A percentile compares a stretch with the other conserved stretches of the same genome.
phyloP scores from a whole-genome alignment of 2,113 vertebrate species.

The Nyctibius bracteatus region DNA sequence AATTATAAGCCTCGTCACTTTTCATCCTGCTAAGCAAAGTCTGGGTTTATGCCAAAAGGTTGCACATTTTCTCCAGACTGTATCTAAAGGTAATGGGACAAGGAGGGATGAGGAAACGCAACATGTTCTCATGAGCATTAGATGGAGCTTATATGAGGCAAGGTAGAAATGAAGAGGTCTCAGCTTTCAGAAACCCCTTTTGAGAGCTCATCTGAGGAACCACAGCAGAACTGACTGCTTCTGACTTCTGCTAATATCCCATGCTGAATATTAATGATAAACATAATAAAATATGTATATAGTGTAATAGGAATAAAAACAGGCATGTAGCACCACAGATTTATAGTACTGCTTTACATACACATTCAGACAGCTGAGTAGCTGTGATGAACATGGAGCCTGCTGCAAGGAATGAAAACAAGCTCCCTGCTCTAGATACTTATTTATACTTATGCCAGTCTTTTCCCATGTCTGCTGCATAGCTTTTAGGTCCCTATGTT shows the following conservation, averaged over 20 bases:
- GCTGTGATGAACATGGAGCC: not conserved
- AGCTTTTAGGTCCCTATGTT: not conserved
- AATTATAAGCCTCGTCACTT: not conserved
- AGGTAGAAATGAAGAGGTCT: constrained; percentile 15
- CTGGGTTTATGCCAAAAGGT: not conserved
- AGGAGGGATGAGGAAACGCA: not conserved
- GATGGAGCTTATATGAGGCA: not conserved
- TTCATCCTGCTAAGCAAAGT: not conserved
- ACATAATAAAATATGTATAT: constrained; percentile 67
- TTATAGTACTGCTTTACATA: constrained; percentile 41
- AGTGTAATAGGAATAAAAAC: constrained; percentile 60
- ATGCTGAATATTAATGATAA: constrained; percentile 61
- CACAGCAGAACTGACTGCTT: constrained; percentile 55
- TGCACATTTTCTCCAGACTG: not conserved
- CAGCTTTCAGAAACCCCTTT: not conserved
- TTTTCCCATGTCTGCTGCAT: not conserved
- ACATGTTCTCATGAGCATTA: not conserved
- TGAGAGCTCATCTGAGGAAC: not conserved
- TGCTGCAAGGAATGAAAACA: constrained; percentile 30
- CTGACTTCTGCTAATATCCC: constrained; percentile 53
- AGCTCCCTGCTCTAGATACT: not conserved
- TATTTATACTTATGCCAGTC: not conserved
- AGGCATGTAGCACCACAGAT: constrained; percentile 15
- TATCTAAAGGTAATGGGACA: not conserved
- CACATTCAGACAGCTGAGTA: constrained; percentile 32